A percentile compares a stretch with the other conserved stretches of the same genome.
Evolutionary conservation across 2,888 invertebrate genomes (phyloP).

Genomic region (Ormyrus labotus): DNA sequence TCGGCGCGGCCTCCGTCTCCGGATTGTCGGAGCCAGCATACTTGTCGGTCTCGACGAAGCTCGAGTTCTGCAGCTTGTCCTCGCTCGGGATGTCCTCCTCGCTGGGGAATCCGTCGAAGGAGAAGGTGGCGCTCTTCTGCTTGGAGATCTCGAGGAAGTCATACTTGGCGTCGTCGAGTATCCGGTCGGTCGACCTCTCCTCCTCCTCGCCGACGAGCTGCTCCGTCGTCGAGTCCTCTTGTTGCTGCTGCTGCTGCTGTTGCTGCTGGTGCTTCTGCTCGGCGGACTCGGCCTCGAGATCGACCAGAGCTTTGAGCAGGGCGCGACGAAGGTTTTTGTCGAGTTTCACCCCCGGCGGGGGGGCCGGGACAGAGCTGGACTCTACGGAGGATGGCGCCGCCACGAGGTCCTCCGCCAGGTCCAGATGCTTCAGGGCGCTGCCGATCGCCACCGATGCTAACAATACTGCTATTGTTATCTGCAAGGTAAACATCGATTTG

Average conservation of each 20-base stretch:
- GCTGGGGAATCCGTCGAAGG: conserved; percentile 67
- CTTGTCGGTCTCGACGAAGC: conserved; percentile 68
- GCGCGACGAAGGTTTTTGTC: conserved; percentile 87
- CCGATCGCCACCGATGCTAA: conserved; percentile 55
- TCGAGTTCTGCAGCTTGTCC: conserved; percentile 73
- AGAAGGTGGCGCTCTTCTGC: conserved; percentile 61
- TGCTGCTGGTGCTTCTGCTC: conserved; percentile 66
- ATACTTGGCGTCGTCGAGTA: conserved; percentile 61
- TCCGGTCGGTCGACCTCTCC: neutral
- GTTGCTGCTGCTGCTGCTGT: neutral
- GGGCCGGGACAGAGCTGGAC: neutral
- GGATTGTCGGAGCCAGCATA: conserved; percentile 60
- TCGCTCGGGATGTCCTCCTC: conserved; percentile 69
- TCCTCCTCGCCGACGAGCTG: conserved; percentile 14
- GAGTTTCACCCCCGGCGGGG: conserved; percentile 76
- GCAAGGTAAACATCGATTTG: conserved; percentile 17
- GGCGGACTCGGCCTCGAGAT: conserved; percentile 82
- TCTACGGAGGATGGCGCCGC: conserved; percentile 53
- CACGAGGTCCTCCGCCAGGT: conserved; percentile 58
- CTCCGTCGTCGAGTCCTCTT: conserved; percentile 53
- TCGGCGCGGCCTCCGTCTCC: conserved; percentile 20
- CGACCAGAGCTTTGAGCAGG: conserved; percentile 85
- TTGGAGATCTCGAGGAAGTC: conserved; percentile 61
- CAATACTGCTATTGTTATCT: conserved; percentile 59
- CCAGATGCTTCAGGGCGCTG: conserved; percentile 25